Evolutionary conservation across 2,888 invertebrate species (phyloP).

Genomic region (Amphipoea oculea): DNA sequence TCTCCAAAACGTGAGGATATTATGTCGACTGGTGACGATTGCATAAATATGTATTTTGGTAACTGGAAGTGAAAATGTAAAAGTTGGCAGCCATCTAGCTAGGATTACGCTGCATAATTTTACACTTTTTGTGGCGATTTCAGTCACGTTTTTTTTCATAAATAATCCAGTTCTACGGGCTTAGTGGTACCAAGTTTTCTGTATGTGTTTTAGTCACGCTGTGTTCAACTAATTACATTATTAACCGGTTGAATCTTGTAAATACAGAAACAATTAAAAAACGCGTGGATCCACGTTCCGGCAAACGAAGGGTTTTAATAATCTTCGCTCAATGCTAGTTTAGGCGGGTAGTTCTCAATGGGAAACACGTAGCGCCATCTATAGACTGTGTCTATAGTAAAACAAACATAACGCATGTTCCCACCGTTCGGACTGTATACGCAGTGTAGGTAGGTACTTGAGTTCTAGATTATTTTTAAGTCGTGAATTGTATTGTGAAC

Average conservation of each 20-base stretch:
- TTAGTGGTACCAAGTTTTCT: neutral
- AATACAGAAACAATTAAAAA: neutral
- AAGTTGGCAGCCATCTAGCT: slow-evolving; percentile 13
- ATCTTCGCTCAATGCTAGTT: neutral
- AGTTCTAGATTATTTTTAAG: neutral
- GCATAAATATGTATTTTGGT: slow-evolving; percentile 30
- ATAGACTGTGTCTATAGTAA: neutral
- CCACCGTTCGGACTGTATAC: neutral
- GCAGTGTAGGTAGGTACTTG: neutral
- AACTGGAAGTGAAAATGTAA: slow-evolving; percentile 53
- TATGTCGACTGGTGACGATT: slow-evolving; percentile 26
- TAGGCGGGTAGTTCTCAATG: neutral
- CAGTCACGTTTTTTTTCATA: neutral
- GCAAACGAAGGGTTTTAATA: neutral
- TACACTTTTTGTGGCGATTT: slow-evolving; percentile 8
- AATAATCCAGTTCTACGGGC: neutral
- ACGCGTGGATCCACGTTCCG: too few species aligned
- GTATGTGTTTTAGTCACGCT: neutral
- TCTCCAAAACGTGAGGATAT: slow-evolving; percentile 41
- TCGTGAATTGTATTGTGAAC: neutral
- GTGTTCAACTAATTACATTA: neutral
- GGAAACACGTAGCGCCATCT: slow-evolving; percentile 26
- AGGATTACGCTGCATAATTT: slow-evolving; percentile 28
- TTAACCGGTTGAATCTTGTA: neutral
- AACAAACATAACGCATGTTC: neutral